These are phyloP conservation scores for Drosophila austrosaltans DNA, from an alignment of 2,888 invertebrate genomes.

Conservation along the genomic window DNA sequence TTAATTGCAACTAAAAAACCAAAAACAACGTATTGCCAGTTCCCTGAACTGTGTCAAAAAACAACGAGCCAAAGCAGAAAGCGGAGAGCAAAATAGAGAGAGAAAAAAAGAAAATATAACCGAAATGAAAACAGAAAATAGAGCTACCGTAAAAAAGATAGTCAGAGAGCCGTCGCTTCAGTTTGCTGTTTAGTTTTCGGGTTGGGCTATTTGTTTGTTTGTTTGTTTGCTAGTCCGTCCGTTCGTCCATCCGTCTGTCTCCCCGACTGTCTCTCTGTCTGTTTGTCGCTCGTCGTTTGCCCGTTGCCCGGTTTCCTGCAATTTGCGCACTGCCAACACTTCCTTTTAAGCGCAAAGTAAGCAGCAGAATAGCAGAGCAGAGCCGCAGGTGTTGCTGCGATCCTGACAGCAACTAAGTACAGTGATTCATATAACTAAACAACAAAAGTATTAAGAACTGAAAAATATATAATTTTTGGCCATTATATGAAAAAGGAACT, in stretches of 20 bases:
- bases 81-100: constrained; percentile 10
- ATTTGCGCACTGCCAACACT: constrained; percentile 66
- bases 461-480: not conserved
- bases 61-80: constrained; percentile 38
- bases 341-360: constrained; percentile 51
- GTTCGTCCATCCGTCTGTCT: constrained; percentile 36
- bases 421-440: not conserved
- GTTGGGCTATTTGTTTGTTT: constrained; percentile 58
- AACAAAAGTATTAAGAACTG: not conserved
- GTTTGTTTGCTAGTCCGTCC: constrained; percentile 48
- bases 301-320: constrained; percentile 67
- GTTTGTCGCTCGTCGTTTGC: constrained; percentile 27
- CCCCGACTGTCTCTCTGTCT: constrained; percentile 29
- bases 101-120: constrained; percentile 1
- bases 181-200: constrained; percentile 64
- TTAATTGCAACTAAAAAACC: constrained; percentile 76
- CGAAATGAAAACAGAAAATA: constrained; percentile 36
- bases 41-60: constrained; percentile 72
- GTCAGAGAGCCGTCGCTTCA: constrained; percentile 12
- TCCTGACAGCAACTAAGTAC: constrained; percentile 2
- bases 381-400: constrained; percentile 47
- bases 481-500: too few species aligned
- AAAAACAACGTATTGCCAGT: constrained; percentile 61
- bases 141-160: constrained; percentile 13
- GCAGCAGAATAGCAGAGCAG: constrained; percentile 25